Conservation (phyloP, 2,888 invertebrate genomes). For the Dilophus febrilis region DNA sequence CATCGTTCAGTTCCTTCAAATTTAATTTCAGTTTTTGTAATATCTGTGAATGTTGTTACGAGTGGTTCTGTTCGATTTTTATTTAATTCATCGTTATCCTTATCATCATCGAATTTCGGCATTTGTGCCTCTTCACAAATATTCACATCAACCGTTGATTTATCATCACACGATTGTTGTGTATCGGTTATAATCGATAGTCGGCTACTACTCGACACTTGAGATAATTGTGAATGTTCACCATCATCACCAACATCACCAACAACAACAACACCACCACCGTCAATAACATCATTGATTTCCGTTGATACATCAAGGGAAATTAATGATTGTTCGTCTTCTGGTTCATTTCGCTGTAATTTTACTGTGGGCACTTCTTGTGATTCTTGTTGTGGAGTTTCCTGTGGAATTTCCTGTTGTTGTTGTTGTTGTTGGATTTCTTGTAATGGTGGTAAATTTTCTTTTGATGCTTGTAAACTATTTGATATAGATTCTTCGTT, state of each 20-base stretch:
- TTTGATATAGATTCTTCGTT: slow-evolving; percentile 23
- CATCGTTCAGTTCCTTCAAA: slow-evolving; percentile 22
- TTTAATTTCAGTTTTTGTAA: slow-evolving; percentile 27
- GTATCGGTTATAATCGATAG: slow-evolving; percentile 35
- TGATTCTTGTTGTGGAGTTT: slow-evolving; percentile 13
- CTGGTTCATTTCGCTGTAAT: slow-evolving; percentile 31
- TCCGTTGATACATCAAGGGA: no score
- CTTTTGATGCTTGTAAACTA: slow-evolving; percentile 7
- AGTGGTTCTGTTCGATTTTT: slow-evolving; percentile 1
- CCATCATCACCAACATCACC: no score
- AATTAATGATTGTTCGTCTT: no score
- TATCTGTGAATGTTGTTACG: slow-evolving; percentile 17
- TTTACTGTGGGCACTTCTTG: slow-evolving; percentile 22
- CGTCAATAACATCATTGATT: no score
- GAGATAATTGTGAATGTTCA: slow-evolving; percentile 37
- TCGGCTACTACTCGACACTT: slow-evolving; percentile 42
- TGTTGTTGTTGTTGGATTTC: no score
- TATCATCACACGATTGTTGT: slow-evolving; percentile 22
- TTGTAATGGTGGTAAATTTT: not conserved
- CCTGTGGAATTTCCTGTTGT: not conserved
- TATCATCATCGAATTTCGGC: slow-evolving; percentile 27
- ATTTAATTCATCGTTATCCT: slow-evolving; percentile 15
- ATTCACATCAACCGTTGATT: slow-evolving; percentile 27
- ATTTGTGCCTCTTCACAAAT: slow-evolving; percentile 30
- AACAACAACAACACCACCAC: no score